phyloP scores from a whole-genome alignment of 2,888 invertebrate genomes.

The Drosophila meridiana region DNA sequence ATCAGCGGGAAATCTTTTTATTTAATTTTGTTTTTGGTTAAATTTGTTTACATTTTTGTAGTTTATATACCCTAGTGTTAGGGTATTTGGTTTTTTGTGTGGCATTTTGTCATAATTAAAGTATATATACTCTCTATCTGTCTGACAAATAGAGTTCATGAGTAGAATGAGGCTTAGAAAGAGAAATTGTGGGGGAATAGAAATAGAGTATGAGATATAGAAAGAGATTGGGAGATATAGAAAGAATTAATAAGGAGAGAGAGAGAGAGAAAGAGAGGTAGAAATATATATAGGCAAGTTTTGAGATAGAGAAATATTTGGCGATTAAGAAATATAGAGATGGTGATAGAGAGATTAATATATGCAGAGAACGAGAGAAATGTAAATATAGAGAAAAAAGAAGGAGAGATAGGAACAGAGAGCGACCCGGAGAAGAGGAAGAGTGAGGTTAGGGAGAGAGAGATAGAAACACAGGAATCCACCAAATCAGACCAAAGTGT shows the following conservation, averaged over 20 bases:
- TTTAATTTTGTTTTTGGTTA: not conserved
- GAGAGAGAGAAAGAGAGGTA: not conserved
- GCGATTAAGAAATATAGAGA: not conserved
- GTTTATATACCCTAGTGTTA: not conserved
- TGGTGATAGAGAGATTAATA: not conserved
- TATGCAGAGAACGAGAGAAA: not conserved
- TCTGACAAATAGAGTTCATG: not conserved
- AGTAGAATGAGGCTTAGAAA: not conserved
- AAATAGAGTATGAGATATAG: not conserved
- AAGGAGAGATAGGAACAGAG: not conserved
- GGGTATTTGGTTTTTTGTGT: not conserved
- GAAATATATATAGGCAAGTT: not conserved
- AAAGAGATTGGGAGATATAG: not conserved
- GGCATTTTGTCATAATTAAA: not conserved
- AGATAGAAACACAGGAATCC: not conserved
- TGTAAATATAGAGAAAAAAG: not conserved
- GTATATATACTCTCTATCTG: not conserved
- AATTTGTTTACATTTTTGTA: conserved; percentile 23
- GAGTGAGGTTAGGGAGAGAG: not conserved
- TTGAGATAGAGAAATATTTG: not conserved
- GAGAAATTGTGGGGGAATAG: not conserved
- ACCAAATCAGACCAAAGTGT: too few species aligned
- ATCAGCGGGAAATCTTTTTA: conserved; percentile 10
- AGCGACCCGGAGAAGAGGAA: not conserved
- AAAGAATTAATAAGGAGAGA: not conserved